phyloP scores from a whole-genome alignment of 2,113 vertebrate genomes.

The Corapipo altera region DNA sequence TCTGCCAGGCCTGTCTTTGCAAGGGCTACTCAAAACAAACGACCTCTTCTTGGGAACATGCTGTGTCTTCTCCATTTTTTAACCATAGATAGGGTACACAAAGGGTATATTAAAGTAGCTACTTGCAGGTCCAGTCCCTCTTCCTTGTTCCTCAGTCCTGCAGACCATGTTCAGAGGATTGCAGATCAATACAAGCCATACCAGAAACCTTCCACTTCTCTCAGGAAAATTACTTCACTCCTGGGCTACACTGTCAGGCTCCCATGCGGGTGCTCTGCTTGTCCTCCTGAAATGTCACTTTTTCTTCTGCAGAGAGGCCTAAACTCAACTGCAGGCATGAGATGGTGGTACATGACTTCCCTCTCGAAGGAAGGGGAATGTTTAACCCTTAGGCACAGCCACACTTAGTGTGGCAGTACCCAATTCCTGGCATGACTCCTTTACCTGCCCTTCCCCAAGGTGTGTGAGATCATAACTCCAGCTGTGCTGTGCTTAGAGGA shows the following conservation, averaged over 20 bases:
- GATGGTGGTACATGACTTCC: not conserved
- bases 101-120: not conserved
- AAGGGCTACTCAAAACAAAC: not conserved
- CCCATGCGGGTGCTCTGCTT: not conserved
- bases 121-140: not conserved
- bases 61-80: not conserved
- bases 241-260: not conserved
- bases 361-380: not conserved
- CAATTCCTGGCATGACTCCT: not conserved
- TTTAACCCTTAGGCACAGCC: not conserved
- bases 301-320: not conserved
- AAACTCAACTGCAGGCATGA: not conserved
- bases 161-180: not conserved
- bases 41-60: fast-evolving
- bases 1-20: not conserved
- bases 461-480: not conserved
- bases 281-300: not conserved
- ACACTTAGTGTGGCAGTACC: fast-evolving
- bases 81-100: not conserved
- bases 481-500: not conserved
- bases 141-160: not conserved
- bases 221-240: not conserved
- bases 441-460: not conserved
- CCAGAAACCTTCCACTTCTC: not conserved
- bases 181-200: not conserved